These are phyloP conservation scores for Bufo gargarizans DNA, from an alignment of 2,113 vertebrate genomes.

Conservation along the genomic window DNA sequence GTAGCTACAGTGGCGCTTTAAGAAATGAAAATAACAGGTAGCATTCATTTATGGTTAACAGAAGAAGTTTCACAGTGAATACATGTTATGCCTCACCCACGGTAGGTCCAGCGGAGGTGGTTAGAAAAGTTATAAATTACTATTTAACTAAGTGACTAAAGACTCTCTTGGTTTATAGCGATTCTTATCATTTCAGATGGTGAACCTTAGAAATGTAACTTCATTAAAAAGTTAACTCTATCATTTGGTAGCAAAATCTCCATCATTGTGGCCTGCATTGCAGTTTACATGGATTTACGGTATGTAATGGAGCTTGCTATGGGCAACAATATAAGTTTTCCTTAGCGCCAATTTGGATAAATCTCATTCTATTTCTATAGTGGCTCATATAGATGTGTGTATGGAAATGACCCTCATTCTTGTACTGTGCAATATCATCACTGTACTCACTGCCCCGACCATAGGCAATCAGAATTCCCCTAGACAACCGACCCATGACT, in stretches of 20 bases:
- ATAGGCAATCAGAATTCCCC: too few relatives aligned
- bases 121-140: constrained; percentile 52
- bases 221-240: constrained; percentile 36
- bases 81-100: constrained; percentile 38
- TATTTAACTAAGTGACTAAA: constrained; percentile 31
- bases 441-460: too few relatives aligned
- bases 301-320: too few relatives aligned
- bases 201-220: constrained; percentile 2
- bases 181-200: constrained; percentile 2
- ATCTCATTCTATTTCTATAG: too few relatives aligned
- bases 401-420: too few relatives aligned
- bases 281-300: not conserved
- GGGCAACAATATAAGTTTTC: too few relatives aligned
- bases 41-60: not conserved
- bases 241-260: not conserved
- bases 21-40: not conserved
- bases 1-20: not conserved
- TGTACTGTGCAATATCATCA: too few relatives aligned
- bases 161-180: constrained; percentile 15
- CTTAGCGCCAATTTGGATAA: too few relatives aligned
- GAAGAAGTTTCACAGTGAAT: not conserved
- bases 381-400: too few relatives aligned
- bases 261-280: not conserved
- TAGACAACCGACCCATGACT: too few relatives aligned
- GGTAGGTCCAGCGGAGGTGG: constrained; percentile 42